Evolutionary conservation across 2,888 invertebrate genomes (phyloP), one percentile per base, ranked within the genome.

Genomic region (Tryphoninae sp.): DNA sequence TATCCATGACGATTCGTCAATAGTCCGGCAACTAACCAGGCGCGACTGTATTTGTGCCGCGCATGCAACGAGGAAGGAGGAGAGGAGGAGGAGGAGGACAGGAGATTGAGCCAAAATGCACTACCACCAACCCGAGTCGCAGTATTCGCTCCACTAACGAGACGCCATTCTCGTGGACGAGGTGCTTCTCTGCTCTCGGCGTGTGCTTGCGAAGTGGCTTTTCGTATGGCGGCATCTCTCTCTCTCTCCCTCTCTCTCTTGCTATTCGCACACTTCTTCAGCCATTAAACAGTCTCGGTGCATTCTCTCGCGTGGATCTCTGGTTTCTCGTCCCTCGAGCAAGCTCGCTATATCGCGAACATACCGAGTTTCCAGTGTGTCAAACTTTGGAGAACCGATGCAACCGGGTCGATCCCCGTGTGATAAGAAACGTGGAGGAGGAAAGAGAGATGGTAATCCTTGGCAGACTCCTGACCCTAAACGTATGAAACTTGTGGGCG

Each of bases 321-420:
- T n/a, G 51, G 6, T 19, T 51, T 51, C n/a, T 69, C 26, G 13
- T 51, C 4, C 9, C 58, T 53, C 55, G 55, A 49, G 62, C 61
- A 45, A 53, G 55, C 59, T n/a, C 49, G 16, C 58, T 53, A 55
- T 58, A 33, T 55, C 65, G 19, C 73, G 59, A 69, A 78, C 22
- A 51, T 3, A 62, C 73, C 13, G 58, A 49, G 61, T 81, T 76
- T 82, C 78, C 16, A 69, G 73, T 76, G 65, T 82, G 78, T 78
- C 81, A 81, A 85, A 83, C 81, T 85, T 84, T 61, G 42, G 73
- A 49, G 68, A 74, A 81, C 71, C 83, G 75, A 83, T 84, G 83
- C 62, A 45, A 40, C 69, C 64, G 78, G 82, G 80, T 75, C 77
- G 72, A 59, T 62, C 19, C 61, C 26, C 16, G 71, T 62, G 49